These are phyloP conservation scores for Romanogobio albipinnatus DNA, from an alignment of 2,113 vertebrate genomes.

Conservation along the genomic window DNA sequence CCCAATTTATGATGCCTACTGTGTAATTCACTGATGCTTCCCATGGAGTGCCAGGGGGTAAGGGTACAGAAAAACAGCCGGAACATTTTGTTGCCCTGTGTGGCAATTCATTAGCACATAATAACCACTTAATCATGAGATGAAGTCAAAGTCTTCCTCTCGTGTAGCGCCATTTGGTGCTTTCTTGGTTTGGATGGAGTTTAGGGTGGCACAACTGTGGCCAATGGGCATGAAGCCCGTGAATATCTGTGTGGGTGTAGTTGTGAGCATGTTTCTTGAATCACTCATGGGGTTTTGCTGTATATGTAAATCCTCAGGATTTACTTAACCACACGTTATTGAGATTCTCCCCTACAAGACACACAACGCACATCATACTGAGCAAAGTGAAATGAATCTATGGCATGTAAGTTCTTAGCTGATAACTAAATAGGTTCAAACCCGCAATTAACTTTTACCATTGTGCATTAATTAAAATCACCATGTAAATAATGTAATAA, in stretches of 20 bases:
- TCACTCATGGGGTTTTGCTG: slow-evolving; percentile 57
- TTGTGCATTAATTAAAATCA: no score
- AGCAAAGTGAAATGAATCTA: not conserved
- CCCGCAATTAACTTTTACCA: not conserved
- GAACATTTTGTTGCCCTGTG: slow-evolving; percentile 32
- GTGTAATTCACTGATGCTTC: slow-evolving; percentile 64
- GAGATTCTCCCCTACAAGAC: slow-evolving; percentile 74
- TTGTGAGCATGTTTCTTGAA: slow-evolving; percentile 40
- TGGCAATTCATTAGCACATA: slow-evolving; percentile 59
- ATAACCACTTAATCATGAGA: slow-evolving; percentile 55
- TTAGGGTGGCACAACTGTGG: not conserved
- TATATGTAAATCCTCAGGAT: slow-evolving; percentile 75
- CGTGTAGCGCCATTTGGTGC: not conserved
- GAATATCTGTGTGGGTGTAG: not conserved
- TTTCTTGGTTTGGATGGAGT: not conserved
- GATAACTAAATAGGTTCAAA: not conserved
- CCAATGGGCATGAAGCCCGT: not conserved
- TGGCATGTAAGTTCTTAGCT: not conserved
- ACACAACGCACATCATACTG: slow-evolving; percentile 52
- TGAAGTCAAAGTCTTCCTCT: slow-evolving; percentile 34
- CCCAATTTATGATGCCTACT: slow-evolving; percentile 63
- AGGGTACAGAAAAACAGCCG: slow-evolving; percentile 35
- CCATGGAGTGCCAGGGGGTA: slow-evolving; percentile 46
- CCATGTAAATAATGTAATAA: no score
- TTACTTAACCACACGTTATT: slow-evolving; percentile 73